A percentile compares a stretch with the other conserved stretches of the same genome.
These are phyloP conservation scores for Cheilosia impressa DNA, from an alignment of 2,888 invertebrate genomes.

Conservation along the genomic window DNA sequence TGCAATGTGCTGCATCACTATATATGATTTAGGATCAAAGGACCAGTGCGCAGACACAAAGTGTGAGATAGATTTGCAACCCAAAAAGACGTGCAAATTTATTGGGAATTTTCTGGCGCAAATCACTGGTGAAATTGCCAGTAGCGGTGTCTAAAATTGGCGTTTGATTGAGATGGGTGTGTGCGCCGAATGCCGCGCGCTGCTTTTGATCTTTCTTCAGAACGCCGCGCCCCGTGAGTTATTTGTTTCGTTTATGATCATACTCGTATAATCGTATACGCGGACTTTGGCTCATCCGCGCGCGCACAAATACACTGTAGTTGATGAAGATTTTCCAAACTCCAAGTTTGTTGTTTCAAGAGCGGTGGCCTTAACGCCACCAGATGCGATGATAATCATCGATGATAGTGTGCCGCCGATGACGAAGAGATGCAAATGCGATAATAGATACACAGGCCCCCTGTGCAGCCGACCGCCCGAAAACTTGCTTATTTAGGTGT, in stretches of 20 bases:
- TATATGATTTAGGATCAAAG: constrained; percentile 26
- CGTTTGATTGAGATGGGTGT: constrained; percentile 72
- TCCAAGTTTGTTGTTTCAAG: constrained; percentile 69
- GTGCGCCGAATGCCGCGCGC: constrained; percentile 14
- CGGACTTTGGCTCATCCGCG: constrained; percentile 35
- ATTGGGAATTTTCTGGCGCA: constrained; percentile 63
- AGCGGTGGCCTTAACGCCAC: constrained; percentile 74
- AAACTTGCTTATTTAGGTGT: constrained; percentile 59
- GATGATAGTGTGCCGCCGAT: constrained; percentile 62
- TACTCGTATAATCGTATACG: not conserved
- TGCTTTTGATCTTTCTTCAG: constrained; percentile 69
- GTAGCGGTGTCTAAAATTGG: constrained; percentile 45
- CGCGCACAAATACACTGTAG: constrained; percentile 12
- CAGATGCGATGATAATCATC: constrained; percentile 73
- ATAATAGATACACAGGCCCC: constrained; percentile 50
- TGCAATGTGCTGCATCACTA: constrained; percentile 55
- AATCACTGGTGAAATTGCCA: constrained; percentile 37
- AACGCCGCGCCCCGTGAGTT: constrained; percentile 52
- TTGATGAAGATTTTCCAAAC: constrained; percentile 27
- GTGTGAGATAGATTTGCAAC: constrained; percentile 52
- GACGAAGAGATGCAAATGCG: constrained; percentile 45
- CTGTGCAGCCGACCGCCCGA: constrained; percentile 31
- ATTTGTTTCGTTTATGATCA: constrained; percentile 72
- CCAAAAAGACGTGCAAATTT: constrained; percentile 54
- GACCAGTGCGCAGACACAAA: constrained; percentile 13